Base-by-base conservation (phyloP, 1,140 invertebrate genomes). In the Drosophila melanogaster region DNA sequence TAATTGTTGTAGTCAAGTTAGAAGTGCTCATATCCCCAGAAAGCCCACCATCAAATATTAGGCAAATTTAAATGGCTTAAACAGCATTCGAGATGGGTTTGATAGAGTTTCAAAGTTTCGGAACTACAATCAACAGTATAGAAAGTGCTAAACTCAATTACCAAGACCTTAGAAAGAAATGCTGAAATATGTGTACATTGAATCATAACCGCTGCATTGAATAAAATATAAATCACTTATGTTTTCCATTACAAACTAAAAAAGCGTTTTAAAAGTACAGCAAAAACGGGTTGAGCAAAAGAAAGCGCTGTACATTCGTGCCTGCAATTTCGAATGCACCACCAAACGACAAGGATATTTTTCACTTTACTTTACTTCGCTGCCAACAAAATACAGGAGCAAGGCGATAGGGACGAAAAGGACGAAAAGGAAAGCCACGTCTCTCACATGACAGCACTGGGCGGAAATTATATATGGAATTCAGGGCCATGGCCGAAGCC, bases 381-480 rank as follows among this genome's bases (percentile, higher is more conserved):
- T 67, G 59, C 65, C 62, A 57, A 59, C 15, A 26, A 77, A 41
- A 41, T 41, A 8, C 7, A 41, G 49, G 19, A 59, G 40, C 38
- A 56, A 17, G 57, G 49, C 65, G 40, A 55, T 41, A 17, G 24
- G 38, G 40, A 40, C 46, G 49, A 54, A 49, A 24, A 35, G 38
- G 47, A 40, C 46, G 49, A 54, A 35, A 38, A 55, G 22, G 17
- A 67, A 55, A 38, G 40, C 62, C 30, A 14, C 62, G 62, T 55
- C 65, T 43, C 53, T 46, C 55, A 56, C 72, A 76, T 76, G 73
- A 77, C 71, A 76, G 72, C 51, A 43, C 38, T 40, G 41, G 77
- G 51, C 71, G 71, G 73, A 76, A 77, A 85, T 85, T 85, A 85
- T 85, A 78, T 74, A 81, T 78, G 74, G 78, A 81, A 87, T 86